Base-by-base conservation (phyloP, 2,797 vertebrate species). In the Florisuga fusca region DNA sequence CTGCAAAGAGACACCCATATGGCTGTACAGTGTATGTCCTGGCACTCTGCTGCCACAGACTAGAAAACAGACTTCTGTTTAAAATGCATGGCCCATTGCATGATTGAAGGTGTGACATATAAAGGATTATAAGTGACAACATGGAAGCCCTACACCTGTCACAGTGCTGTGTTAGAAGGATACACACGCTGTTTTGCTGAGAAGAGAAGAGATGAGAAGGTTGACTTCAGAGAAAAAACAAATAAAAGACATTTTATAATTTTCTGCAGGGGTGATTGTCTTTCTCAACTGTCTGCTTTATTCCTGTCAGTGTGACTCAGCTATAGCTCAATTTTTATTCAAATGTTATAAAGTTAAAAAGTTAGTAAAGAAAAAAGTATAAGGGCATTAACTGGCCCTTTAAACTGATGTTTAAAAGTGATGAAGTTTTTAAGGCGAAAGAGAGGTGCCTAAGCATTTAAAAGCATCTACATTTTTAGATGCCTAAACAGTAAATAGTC, bases 1-100 rank as follows among this genome's bases (percentile, higher is more conserved):
- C 96, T 96, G 74, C 86, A 94, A 94, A 93, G 92, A 94, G 93
- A 88, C 43, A 92, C 66, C 89, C 93, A 95, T 93, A 96, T 96
- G 96, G 94, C 84, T 90, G 69, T 94, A 84, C 74, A 83, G 66
- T 96, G 93, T 95, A 94, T 93, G 90, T 96, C 93, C 89, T 93
- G 68, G 89, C 95, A 96, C 93, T 95, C 73, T 73, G 53, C 89
- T 95, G 90, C 90, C 87, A 93, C 59, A 76, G 89, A 89, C 93
- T 75, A 71, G 90, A 79, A 95, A 96, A 93, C 81, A 96, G 93
- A 94, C 74, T 95, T 95, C 90, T 87, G 84, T 80, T 95, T 95
- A 94, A 91, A 91, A 96, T 95, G 89, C 90, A 88, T 58, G 72
- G 73, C 92, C 96, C 78, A 78, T 38, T 90, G 71, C 61, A 76